Percentiles rank a stretch among this genome's conserved stretches.
phyloP scores from a whole-genome alignment of 2,113 vertebrate species.

The Alces alces region DNA sequence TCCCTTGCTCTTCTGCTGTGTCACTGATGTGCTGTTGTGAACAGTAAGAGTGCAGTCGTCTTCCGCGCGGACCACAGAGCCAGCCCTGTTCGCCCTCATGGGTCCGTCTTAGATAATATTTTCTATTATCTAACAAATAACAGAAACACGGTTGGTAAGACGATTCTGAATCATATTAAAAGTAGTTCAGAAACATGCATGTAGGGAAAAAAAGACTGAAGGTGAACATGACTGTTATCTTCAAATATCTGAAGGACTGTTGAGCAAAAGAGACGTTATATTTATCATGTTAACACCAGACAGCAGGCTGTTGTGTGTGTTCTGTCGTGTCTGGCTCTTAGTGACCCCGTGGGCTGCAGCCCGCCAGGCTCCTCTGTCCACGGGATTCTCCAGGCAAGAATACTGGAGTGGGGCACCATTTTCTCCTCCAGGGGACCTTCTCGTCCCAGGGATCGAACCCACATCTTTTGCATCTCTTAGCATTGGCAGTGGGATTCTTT shows the following conservation, averaged over 20 bases:
- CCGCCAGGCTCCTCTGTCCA: neutral
- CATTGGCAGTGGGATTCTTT: neutral
- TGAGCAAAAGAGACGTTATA: neutral
- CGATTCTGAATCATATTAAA: neutral
- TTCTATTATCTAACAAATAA: neutral
- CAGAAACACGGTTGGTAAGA: neutral
- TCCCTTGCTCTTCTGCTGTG: neutral
- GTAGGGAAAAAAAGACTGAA: neutral
- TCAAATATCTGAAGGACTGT: neutral
- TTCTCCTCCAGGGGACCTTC: neutral
- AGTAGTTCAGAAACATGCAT: neutral
- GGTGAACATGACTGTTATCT: neutral
- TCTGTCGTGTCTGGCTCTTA: neutral
- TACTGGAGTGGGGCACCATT: accelerated
- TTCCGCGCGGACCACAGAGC: neutral
- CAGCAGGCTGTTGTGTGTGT: neutral
- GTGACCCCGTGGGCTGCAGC: neutral
- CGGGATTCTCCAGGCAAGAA: neutral
- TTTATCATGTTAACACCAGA: neutral
- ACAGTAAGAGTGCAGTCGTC: neutral
- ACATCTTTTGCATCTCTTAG: neutral
- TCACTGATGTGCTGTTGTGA: accelerated
- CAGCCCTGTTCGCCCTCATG: accelerated
- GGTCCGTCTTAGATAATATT: accelerated
- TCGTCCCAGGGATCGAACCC: neutral